Conservation (phyloP, 2,797 vertebrate genomes). For the Sorex maritimensis region DNA sequence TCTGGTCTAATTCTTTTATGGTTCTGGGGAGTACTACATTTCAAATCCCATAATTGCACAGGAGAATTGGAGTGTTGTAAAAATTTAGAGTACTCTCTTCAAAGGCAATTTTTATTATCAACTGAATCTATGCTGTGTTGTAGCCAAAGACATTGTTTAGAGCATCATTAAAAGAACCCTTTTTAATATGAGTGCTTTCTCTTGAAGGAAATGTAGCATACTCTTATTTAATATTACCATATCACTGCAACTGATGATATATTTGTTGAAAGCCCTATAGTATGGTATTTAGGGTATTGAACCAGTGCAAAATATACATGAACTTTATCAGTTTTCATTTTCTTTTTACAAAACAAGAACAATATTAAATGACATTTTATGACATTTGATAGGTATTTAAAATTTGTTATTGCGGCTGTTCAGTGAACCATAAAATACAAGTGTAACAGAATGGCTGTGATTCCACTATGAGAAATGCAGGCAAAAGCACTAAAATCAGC, state of each 20-base stretch:
- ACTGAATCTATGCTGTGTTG: constrained; percentile 61
- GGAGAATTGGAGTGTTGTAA: constrained; percentile 89
- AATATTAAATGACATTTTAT: constrained; percentile 81
- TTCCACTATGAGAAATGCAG: constrained; percentile 66
- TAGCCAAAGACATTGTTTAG: constrained; percentile 76
- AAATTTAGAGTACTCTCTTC: constrained; percentile 83
- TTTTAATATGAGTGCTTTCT: constrained; percentile 77
- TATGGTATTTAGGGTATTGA: constrained; percentile 72
- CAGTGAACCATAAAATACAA: constrained; percentile 77
- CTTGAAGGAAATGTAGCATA: constrained; percentile 49
- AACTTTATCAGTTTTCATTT: constrained; percentile 73
- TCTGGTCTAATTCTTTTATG: constrained; percentile 90
- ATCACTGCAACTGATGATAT: constrained; percentile 52
- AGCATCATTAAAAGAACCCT: constrained; percentile 72
- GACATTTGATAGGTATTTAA: constrained; percentile 74
- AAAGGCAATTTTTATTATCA: constrained; percentile 85
- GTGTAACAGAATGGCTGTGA: constrained; percentile 48
- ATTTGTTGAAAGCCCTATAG: constrained; percentile 72
- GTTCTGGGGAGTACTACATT: constrained; percentile 91
- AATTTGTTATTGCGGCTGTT: constrained; percentile 66
- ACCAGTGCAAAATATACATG: constrained; percentile 71
- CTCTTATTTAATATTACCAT: constrained; percentile 66
- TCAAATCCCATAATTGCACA: constrained; percentile 90
- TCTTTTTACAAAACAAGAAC: constrained; percentile 74
- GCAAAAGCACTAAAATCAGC: constrained; percentile 54